phyloP scores from a whole-genome alignment of 2,888 invertebrate species.

The Microctonus aethiopoides region DNA sequence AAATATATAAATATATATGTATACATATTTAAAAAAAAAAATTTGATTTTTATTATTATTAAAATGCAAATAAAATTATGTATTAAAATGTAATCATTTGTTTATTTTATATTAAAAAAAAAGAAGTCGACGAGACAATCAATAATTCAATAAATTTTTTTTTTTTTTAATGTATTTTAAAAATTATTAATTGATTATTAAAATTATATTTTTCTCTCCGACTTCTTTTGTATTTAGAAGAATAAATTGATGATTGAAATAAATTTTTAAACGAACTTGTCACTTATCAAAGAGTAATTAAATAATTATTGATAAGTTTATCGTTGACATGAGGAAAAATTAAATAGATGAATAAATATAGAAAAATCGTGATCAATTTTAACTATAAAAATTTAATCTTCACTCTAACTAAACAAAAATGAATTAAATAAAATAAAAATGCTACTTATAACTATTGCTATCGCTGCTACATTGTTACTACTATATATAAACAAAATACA shows the following conservation, averaged over 20 bases:
- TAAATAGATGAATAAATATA: background rate
- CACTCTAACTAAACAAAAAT: background rate
- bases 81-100: background rate
- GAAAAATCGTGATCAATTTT: background rate
- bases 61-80: background rate
- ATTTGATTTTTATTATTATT: background rate
- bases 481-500: background rate
- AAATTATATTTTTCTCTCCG: background rate
- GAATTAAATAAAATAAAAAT: background rate
- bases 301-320: background rate
- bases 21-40: no score
- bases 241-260: background rate
- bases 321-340: background rate
- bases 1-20: no score
- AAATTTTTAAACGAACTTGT: background rate
- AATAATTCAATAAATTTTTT: background rate
- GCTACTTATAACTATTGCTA: background rate
- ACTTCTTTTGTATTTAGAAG: background rate
- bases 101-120: background rate
- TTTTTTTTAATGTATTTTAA: background rate
- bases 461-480: background rate
- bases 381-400: background rate
- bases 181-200: background rate
- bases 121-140: background rate
- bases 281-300: background rate